phyloP scores from a whole-genome alignment of 2,888 invertebrate genomes.

The Flexamia atlantica region DNA sequence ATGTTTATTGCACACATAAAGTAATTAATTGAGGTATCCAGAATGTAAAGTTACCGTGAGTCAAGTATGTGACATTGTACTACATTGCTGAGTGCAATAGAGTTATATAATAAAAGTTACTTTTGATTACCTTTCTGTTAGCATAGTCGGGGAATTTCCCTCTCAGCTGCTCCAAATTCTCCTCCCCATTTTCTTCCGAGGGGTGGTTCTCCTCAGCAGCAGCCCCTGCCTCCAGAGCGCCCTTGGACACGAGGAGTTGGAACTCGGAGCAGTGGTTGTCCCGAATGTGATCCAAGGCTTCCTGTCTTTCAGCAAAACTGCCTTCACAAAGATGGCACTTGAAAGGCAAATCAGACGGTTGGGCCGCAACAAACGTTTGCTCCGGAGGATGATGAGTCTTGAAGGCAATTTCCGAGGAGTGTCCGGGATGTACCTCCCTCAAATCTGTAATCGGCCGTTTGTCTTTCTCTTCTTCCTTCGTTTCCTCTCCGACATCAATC shows the following conservation, averaged over 20 bases:
- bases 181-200: slow-evolving; percentile 79
- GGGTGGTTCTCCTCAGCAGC: slow-evolving; percentile 68
- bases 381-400: slow-evolving; percentile 27
- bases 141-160: slow-evolving; percentile 93
- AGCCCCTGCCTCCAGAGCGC: slow-evolving; percentile 72
- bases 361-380: slow-evolving; percentile 29
- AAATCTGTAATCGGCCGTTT: slow-evolving; percentile 39
- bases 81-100: no score
- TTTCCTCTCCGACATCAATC: slow-evolving; percentile 51
- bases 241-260: slow-evolving; percentile 88
- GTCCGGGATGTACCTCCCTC: slow-evolving; percentile 59
- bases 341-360: slow-evolving; percentile 84
- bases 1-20: no score
- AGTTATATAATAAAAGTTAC: no score
- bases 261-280: slow-evolving; percentile 87
- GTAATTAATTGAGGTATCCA: no score
- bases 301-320: slow-evolving; percentile 87
- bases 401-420: slow-evolving; percentile 21
- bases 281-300: slow-evolving; percentile 90
- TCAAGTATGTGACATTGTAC: no score
- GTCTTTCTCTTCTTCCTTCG: slow-evolving; percentile 50
- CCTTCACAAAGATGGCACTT: slow-evolving; percentile 96
- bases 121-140: slow-evolving; percentile 83
- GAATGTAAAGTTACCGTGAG: no score
- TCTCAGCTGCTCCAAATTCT: slow-evolving; percentile 82